phyloP scores from a whole-genome alignment of 2,113 vertebrate genomes.

The Proteles cristata region DNA sequence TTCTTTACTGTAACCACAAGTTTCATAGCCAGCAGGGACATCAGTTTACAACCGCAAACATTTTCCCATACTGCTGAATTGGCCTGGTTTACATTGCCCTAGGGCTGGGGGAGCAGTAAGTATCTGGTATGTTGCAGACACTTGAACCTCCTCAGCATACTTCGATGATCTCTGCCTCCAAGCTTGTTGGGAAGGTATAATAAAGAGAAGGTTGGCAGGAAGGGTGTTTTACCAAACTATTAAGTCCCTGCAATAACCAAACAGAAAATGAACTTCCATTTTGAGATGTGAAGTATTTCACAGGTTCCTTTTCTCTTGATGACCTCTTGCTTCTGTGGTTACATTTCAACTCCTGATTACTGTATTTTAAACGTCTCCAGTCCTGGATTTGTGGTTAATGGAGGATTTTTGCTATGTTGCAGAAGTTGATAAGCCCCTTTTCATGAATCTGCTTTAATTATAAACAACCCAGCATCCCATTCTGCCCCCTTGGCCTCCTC shows the following conservation, averaged over 20 bases:
- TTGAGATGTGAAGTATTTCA: not conserved
- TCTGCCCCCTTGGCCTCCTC: not conserved
- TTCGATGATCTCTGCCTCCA: not conserved
- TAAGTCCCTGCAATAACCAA: not conserved
- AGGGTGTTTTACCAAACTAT: not conserved
- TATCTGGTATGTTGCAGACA: not conserved
- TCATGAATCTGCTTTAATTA: not conserved
- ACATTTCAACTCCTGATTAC: not conserved
- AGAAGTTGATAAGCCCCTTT: not conserved
- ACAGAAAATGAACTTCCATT: not conserved
- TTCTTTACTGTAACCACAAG: not conserved
- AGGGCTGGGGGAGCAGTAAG: not conserved
- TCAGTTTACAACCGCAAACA: not conserved
- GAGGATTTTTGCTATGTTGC: not conserved
- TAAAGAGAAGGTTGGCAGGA: not conserved
- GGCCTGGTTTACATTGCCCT: not conserved
- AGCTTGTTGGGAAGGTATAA: not conserved
- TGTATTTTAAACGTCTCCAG: not conserved
- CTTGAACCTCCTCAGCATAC: not conserved
- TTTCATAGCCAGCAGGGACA: not conserved
- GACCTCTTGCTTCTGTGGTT: slow-evolving; percentile 1
- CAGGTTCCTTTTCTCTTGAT: not conserved
- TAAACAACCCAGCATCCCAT: not conserved
- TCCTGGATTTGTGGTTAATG: not conserved
- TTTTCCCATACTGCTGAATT: not conserved